Conservation (phyloP, 2,797 vertebrate genomes). For the Sarcoramphus papa region DNA sequence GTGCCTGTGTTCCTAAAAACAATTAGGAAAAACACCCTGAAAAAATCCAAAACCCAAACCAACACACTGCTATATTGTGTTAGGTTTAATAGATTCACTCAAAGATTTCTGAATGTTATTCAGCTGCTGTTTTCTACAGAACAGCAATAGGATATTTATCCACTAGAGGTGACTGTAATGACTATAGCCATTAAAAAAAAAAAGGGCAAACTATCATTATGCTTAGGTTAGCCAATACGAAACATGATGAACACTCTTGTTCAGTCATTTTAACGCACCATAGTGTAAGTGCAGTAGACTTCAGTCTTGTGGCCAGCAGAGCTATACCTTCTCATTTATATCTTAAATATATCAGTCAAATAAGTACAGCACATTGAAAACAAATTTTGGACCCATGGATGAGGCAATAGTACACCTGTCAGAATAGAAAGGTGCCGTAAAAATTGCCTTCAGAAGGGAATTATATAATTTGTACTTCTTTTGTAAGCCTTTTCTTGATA, state of each 20-base stretch:
- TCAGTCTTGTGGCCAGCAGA: background rate
- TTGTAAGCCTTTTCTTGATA: constrained; percentile 52
- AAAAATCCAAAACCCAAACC: background rate
- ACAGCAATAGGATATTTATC: background rate
- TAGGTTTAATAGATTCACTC: background rate
- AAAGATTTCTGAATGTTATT: background rate
- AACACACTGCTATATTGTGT: background rate
- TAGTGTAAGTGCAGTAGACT: background rate
- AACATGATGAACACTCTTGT: background rate
- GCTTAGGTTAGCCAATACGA: background rate
- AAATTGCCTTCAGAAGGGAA: constrained; percentile 5
- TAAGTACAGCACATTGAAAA: background rate
- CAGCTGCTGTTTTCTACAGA: background rate
- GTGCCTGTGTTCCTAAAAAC: background rate
- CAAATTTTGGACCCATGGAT: background rate
- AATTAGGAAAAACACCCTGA: background rate
- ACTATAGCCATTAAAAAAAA: background rate
- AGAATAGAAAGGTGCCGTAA: constrained; percentile 26
- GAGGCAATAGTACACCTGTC: constrained; percentile 43
- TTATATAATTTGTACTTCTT: constrained; percentile 57
- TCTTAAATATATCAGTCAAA: background rate
- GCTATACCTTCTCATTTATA: background rate
- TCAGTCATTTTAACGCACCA: background rate
- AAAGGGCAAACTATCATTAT: background rate
- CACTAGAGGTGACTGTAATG: background rate